A percentile compares a stretch with the other conserved stretches of the same genome.
Evolutionary conservation across 2,113 vertebrate genomes (phyloP).

Genomic region (Microtus oregoni): DNA sequence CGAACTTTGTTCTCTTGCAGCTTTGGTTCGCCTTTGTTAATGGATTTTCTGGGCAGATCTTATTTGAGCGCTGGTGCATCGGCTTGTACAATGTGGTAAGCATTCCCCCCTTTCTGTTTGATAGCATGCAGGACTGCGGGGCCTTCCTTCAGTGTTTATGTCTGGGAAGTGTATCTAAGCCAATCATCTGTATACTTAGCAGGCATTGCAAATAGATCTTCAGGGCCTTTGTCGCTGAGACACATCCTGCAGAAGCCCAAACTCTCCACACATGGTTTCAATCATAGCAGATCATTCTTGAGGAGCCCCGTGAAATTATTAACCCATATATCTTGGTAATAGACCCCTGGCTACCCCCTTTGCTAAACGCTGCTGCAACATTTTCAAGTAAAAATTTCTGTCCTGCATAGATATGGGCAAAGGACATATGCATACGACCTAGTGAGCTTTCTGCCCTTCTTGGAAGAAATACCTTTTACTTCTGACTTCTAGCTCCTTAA

Average conservation of each 20-base stretch:
- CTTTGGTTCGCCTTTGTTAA: conserved; percentile 99
- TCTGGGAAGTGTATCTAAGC: conserved; percentile 74
- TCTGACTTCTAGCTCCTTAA: background rate
- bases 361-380: conserved; percentile 50
- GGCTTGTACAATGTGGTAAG: conserved; percentile 99
- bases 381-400: conserved; percentile 59
- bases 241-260: conserved; percentile 78
- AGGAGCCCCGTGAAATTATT: conserved; percentile 82
- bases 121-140: background rate
- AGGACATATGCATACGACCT: background rate
- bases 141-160: conserved; percentile 78
- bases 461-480: conserved; percentile 13
- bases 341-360: conserved; percentile 65
- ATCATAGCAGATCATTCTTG: conserved; percentile 80
- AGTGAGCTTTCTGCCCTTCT: background rate
- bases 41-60: conserved; percentile 99
- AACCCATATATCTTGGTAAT: conserved; percentile 83
- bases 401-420: background rate
- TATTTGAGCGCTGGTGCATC: conserved; percentile 99
- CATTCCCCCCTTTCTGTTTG: conserved; percentile 72
- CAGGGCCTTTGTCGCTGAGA: conserved; percentile 56
- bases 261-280: conserved; percentile 80
- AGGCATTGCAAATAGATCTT: conserved; percentile 73
- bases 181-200: conserved; percentile 68
- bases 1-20: conserved; percentile 90